Evolutionary conservation across 1,140 invertebrate species (phyloP).

Genomic region (Sweltsa coloradensis): DNA sequence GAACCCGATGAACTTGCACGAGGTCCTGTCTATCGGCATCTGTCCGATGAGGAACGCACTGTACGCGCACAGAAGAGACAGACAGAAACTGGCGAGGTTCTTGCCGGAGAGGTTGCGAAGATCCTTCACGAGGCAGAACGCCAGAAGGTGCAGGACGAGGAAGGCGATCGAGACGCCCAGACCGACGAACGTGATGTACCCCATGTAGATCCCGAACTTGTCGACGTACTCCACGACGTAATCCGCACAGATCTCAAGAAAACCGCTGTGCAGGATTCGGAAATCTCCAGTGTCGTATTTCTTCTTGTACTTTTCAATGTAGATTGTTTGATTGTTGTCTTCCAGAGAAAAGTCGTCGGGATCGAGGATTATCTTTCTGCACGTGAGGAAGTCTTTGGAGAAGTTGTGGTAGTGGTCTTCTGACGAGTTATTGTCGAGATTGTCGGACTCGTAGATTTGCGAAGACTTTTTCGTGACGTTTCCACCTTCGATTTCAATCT

Average conservation of each 20-base stretch:
- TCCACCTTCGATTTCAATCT: background rate
- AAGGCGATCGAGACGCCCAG: slow-evolving; percentile 35
- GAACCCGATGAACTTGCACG: slow-evolving; percentile 31
- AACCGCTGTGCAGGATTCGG: slow-evolving; percentile 21
- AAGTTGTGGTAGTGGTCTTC: too few species aligned
- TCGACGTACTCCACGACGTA: slow-evolving; percentile 14
- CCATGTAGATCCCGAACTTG: slow-evolving; percentile 32
- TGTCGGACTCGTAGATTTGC: too few species aligned
- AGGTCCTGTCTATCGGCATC: slow-evolving; percentile 3
- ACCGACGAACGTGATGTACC: slow-evolving; percentile 32
- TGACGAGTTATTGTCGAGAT: too few species aligned
- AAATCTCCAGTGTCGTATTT: slow-evolving; percentile 25
- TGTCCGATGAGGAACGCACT: slow-evolving; percentile 32
- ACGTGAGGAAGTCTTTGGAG: slow-evolving; percentile 23
- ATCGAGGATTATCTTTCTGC: slow-evolving; percentile 30
- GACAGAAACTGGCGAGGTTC: slow-evolving; percentile 35
- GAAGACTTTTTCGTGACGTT: too few species aligned
- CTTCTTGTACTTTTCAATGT: slow-evolving; percentile 27
- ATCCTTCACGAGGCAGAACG: slow-evolving; percentile 32
- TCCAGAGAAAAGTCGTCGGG: slow-evolving; percentile 27
- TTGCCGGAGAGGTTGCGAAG: slow-evolving; percentile 38
- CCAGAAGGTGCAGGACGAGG: slow-evolving; percentile 33
- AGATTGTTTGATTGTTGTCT: slow-evolving; percentile 27
- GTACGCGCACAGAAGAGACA: slow-evolving; percentile 34
- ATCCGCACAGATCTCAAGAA: slow-evolving; percentile 21